These are phyloP conservation scores for Ericerus pela DNA, from an alignment of 1,140 invertebrate genomes.

Conservation along the genomic window DNA sequence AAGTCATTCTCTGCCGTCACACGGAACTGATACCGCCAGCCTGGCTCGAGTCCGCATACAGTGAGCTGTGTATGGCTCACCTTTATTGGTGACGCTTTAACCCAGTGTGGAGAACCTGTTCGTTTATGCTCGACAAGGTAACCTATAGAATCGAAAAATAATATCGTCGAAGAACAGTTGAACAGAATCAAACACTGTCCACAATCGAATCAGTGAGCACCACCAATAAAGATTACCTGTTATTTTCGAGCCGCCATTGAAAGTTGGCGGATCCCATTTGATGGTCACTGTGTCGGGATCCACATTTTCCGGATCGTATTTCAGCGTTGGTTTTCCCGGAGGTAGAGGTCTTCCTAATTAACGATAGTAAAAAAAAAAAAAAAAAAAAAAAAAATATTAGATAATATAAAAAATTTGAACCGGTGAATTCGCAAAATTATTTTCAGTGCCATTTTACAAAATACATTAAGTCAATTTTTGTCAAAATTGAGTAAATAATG, in stretches of 20 bases:
- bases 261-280: constrained; percentile 61
- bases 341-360: constrained; percentile 50
- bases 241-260: constrained; percentile 79
- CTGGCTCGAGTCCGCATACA: constrained; percentile 61
- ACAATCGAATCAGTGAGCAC: neutral
- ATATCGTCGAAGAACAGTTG: too few species aligned
- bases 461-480: too few species aligned
- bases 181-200: neutral
- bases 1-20: constrained; percentile 73
- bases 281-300: constrained; percentile 75
- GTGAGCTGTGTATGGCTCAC: constrained; percentile 53
- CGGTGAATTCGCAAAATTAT: neutral
- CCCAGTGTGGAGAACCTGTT: constrained; percentile 58
- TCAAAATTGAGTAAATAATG: too few species aligned
- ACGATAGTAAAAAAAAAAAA: constrained; percentile 22
- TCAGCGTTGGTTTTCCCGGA: constrained; percentile 59
- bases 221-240: constrained; percentile 35
- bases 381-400: neutral
- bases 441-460: too few species aligned
- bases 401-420: neutral
- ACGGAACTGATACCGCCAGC: constrained; percentile 77
- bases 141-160: constrained; percentile 27
- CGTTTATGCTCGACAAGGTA: constrained; percentile 67
- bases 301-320: constrained; percentile 45
- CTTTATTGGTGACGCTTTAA: constrained; percentile 51